These are phyloP conservation scores for Pseudomyrmex gracilis DNA, from an alignment of 1,140 invertebrate species.

Conservation along the genomic window DNA sequence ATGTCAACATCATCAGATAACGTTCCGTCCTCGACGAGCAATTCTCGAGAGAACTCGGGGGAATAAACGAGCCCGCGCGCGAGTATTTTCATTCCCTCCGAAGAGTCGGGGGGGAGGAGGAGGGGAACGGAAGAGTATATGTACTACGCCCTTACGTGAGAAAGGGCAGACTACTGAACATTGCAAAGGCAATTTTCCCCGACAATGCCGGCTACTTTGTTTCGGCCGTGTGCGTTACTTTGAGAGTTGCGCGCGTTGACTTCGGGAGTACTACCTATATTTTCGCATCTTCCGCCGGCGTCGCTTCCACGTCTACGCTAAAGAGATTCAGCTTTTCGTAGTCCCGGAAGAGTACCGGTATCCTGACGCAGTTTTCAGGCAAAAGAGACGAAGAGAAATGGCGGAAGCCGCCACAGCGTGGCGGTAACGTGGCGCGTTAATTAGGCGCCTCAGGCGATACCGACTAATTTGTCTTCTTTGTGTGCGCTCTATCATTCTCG, in stretches of 20 bases:
- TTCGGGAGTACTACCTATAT: constrained; percentile 24
- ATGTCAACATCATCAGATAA: constrained; percentile 57
- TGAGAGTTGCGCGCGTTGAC: constrained; percentile 53
- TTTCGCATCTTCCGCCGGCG: constrained; percentile 36
- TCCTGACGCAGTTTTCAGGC: neutral
- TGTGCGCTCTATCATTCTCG: neutral
- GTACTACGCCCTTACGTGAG: neutral
- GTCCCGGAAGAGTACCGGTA: constrained; percentile 26
- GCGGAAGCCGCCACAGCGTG: neutral
- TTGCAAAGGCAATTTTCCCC: constrained; percentile 52
- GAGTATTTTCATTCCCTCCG: neutral
- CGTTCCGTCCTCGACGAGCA: constrained; percentile 36
- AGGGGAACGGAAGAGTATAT: neutral
- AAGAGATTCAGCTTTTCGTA: constrained; percentile 19
- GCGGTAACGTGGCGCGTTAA: constrained; percentile 8
- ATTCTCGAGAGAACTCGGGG: constrained; percentile 46
- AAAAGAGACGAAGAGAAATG: neutral
- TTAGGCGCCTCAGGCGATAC: constrained; percentile 39
- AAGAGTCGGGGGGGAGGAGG: neutral
- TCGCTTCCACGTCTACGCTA: neutral
- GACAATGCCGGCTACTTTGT: constrained; percentile 54
- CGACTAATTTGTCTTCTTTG: constrained; percentile 34
- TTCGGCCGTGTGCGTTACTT: constrained; percentile 32
- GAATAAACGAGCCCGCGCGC: constrained; percentile 34
- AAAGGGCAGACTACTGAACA: constrained; percentile 49